Conservation (phyloP, 2,888 invertebrate genomes). For the Troides helena region DNA sequence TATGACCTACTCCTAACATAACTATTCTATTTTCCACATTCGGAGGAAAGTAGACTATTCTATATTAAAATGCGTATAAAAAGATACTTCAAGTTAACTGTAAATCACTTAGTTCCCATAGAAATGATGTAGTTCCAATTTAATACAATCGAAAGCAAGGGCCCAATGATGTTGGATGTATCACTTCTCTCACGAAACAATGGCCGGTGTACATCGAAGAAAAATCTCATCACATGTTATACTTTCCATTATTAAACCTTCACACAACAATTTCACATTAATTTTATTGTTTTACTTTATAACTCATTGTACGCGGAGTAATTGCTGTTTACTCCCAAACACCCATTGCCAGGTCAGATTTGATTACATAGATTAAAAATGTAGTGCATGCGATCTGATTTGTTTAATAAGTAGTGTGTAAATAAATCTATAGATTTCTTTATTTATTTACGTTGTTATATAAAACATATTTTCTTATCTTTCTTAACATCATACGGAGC, state of each 20-base stretch:
- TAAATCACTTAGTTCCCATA: constrained; percentile 17
- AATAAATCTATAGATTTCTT: no score
- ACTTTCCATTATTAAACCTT: constrained; percentile 32
- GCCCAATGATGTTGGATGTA: constrained; percentile 5
- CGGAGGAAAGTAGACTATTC: no score
- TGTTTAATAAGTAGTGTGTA: no score
- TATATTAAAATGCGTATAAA: no score
- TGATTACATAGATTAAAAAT: no score
- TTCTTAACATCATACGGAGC: no score
- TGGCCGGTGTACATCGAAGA: constrained; percentile 28
- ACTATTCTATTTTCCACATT: background rate
- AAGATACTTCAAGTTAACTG: background rate
- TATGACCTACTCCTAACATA: background rate
- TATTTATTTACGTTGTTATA: no score
- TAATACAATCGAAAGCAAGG: constrained; percentile 16
- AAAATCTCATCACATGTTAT: constrained; percentile 27
- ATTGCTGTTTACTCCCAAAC: constrained; percentile 1
- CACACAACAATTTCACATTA: constrained; percentile 13
- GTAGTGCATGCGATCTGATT: no score
- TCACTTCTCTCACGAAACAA: constrained; percentile 17
- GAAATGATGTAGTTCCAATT: background rate
- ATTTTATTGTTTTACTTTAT: constrained; percentile 22
- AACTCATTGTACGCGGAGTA: background rate
- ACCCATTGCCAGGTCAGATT: background rate
- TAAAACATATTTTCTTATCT: no score